Percentiles rank a stretch among this genome's conserved stretches.
phyloP scores from a whole-genome alignment of 2,888 invertebrate genomes.

The Podotricha telesiphe region DNA sequence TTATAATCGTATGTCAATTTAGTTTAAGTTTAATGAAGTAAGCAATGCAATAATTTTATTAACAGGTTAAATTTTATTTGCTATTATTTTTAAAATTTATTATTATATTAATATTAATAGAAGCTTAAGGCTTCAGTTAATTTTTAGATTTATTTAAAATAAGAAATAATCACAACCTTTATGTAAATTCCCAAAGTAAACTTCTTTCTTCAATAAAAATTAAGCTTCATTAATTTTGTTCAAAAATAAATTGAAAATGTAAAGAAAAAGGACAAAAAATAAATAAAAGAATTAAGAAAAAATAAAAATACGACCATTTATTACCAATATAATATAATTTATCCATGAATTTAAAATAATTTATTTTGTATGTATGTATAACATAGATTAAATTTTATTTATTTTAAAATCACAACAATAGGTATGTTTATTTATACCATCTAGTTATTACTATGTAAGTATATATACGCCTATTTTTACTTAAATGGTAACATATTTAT shows the following conservation, averaged over 20 bases:
- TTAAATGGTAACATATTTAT: slow-evolving; percentile 26
- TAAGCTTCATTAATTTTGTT: not conserved
- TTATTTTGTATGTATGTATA: slow-evolving; percentile 52
- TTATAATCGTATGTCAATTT: not conserved
- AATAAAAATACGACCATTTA: slow-evolving; percentile 57
- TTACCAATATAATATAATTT: slow-evolving; percentile 50
- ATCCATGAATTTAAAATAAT: slow-evolving; percentile 51
- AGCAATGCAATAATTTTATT: slow-evolving; percentile 3
- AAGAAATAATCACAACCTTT: slow-evolving; percentile 44
- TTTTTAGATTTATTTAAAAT: not conserved
- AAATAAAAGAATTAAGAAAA: slow-evolving; percentile 46
- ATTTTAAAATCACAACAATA: slow-evolving; percentile 49
- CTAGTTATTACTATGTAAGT: slow-evolving; percentile 35
- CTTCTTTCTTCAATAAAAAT: not conserved
- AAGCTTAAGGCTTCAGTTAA: not conserved
- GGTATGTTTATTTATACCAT: slow-evolving; percentile 33
- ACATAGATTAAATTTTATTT: slow-evolving; percentile 52
- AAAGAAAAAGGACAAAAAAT: slow-evolving; percentile 26
- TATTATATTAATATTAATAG: not conserved
- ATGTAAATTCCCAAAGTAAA: slow-evolving; percentile 33
- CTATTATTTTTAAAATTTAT: not conserved
- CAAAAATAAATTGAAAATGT: slow-evolving; percentile 13
- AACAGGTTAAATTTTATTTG: not conserved
- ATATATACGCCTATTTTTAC: slow-evolving; percentile 25
- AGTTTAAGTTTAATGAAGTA: not conserved